Conservation (phyloP, 2,888 invertebrate genomes). For the Oligia latruncula region DNA sequence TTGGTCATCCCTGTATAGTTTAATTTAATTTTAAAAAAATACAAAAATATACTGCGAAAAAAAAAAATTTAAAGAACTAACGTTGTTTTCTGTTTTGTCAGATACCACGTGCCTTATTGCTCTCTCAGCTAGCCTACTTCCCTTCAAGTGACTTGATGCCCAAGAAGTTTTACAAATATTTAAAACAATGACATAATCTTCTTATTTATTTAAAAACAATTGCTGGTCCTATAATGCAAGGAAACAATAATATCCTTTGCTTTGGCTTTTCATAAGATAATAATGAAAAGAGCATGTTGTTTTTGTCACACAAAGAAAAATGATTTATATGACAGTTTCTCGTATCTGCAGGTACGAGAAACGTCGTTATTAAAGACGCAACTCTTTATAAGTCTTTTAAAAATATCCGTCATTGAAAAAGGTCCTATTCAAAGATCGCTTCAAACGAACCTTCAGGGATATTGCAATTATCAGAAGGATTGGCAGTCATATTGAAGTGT, state of each 20-base stretch:
- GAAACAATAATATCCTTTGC: constrained; percentile 3
- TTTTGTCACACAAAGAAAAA: background rate
- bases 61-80: constrained; percentile 13
- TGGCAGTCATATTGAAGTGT: constrained; percentile 25
- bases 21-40: background rate
- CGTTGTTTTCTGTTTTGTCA: constrained; percentile 8
- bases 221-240: background rate
- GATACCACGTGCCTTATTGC: background rate
- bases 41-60: background rate
- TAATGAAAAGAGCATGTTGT: too few relatives aligned
- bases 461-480: constrained; percentile 44
- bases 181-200: constrained; percentile 10
- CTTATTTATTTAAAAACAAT: constrained; percentile 12
- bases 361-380: constrained; percentile 11
- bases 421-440: constrained; percentile 32
- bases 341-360: background rate
- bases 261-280: constrained; percentile 3
- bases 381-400: constrained; percentile 12
- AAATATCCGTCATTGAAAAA: constrained; percentile 26
- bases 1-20: background rate
- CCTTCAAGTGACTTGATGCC: background rate
- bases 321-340: background rate
- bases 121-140: background rate
- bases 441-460: constrained; percentile 38
- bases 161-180: background rate